Conservation (phyloP, 2,888 invertebrate genomes). For the Trilocha varians region DNA sequence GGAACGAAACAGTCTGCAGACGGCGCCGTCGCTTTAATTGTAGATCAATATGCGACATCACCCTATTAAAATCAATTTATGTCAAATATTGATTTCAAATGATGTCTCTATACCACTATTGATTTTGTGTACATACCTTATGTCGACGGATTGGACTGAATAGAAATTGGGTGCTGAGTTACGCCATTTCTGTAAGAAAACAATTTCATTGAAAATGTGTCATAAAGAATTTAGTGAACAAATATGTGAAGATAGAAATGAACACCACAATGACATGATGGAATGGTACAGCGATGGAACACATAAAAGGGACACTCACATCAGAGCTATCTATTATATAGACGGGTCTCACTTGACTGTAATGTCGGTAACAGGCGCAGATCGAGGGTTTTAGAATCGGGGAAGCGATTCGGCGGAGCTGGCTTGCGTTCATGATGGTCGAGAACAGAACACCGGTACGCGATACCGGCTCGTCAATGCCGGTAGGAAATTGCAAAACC, state of each 20-base stretch:
- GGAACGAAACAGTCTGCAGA: slow-evolving; percentile 16
- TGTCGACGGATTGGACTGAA: slow-evolving; percentile 56
- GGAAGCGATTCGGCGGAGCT: slow-evolving; percentile 46
- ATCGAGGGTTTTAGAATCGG: slow-evolving; percentile 29
- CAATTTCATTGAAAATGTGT: neutral
- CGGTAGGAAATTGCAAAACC: slow-evolving; percentile 13
- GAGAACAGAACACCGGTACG: slow-evolving; percentile 11
- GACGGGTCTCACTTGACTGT: slow-evolving; percentile 66
- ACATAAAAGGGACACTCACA: slow-evolving; percentile 50
- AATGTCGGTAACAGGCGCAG: slow-evolving; percentile 41
- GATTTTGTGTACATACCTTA: slow-evolving; percentile 41
- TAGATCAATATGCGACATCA: slow-evolving; percentile 56
- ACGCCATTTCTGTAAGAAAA: slow-evolving; percentile 64
- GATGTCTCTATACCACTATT: slow-evolving; percentile 25
- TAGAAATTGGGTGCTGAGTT: slow-evolving; percentile 64
- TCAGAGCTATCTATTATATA: slow-evolving; percentile 52
- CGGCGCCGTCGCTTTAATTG: slow-evolving; percentile 44
- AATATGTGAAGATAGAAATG: neutral
- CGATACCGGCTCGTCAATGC: slow-evolving; percentile 16
- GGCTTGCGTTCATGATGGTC: slow-evolving; percentile 50
- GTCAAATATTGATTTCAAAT: slow-evolving; percentile 29
- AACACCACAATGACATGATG: neutral
- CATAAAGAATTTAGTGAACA: neutral
- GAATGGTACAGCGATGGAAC: neutral
- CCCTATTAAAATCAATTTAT: slow-evolving; percentile 53